phyloP scores from a whole-genome alignment of 2,113 vertebrate species.

The Chelonoidis abingdonii region DNA sequence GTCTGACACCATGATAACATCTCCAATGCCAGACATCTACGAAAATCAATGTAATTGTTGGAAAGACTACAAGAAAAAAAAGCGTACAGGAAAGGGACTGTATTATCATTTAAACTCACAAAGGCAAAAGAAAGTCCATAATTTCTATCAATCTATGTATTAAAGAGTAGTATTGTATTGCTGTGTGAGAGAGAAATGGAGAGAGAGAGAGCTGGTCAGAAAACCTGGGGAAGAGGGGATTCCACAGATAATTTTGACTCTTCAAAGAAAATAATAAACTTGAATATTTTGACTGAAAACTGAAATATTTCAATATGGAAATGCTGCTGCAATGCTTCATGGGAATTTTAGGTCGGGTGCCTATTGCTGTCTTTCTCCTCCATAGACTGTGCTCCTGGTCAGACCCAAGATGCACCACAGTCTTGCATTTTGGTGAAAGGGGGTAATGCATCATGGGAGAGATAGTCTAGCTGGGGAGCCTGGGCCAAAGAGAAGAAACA shows the following conservation, averaged over 20 bases:
- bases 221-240: not conserved
- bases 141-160: not conserved
- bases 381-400: not conserved
- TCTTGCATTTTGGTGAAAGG: not conserved
- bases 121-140: not conserved
- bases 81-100: not conserved
- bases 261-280: too few relatives aligned
- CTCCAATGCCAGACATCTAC: constrained; percentile 15
- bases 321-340: not conserved
- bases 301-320: not conserved
- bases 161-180: not conserved
- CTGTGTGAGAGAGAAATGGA: not conserved
- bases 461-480: not conserved
- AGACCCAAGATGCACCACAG: not conserved
- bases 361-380: not conserved
- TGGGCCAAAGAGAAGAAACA: not conserved
- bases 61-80: constrained; percentile 39
- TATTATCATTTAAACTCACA: constrained; percentile 43
- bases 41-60: constrained; percentile 42
- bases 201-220: not conserved
- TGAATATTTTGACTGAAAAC: not conserved
- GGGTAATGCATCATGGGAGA: rapidly evolving
- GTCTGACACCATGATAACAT: constrained; percentile 45
- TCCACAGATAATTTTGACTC: rapidly evolving
- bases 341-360: not conserved